These are phyloP conservation scores for Pteronotus mesoamericanus DNA, from an alignment of 2,797 vertebrate species.

Conservation along the genomic window DNA sequence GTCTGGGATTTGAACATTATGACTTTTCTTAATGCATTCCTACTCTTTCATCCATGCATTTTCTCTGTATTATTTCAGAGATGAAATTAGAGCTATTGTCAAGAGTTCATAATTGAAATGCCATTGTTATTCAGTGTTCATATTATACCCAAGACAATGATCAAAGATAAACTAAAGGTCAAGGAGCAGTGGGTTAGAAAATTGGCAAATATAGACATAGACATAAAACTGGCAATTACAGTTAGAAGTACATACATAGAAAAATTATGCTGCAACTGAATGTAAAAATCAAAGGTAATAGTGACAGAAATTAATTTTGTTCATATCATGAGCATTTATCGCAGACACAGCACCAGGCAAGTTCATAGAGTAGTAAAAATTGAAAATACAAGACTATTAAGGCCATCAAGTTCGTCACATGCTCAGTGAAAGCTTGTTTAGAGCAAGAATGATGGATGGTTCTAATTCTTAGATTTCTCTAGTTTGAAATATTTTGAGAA, in stretches of 20 bases:
- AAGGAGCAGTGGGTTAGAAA: neutral
- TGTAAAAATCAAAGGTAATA: conserved; percentile 37
- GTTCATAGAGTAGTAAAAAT: neutral
- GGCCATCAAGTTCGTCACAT: conserved; percentile 30
- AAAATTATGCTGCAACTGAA: neutral
- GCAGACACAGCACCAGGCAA: neutral
- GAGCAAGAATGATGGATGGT: neutral
- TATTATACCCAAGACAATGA: conserved; percentile 15
- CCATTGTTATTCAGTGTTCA: conserved; percentile 7
- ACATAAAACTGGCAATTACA: neutral
- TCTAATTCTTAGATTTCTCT: neutral
- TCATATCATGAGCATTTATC: neutral
- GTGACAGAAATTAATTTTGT: conserved; percentile 61
- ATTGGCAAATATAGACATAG: neutral
- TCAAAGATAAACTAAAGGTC: conserved; percentile 47
- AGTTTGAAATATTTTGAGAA: conserved; percentile 9
- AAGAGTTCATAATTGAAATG: conserved; percentile 38
- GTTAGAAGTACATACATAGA: neutral
- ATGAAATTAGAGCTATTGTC: conserved; percentile 41
- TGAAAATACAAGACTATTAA: conserved; percentile 6
- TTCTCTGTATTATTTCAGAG: neutral
- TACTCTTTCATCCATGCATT: neutral
- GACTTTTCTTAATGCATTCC: conserved; percentile 4
- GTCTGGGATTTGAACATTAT: conserved; percentile 10
- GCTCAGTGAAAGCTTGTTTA: neutral